These are phyloP conservation scores for Caenorhabditis brenneri DNA, from an alignment of 1,140 invertebrate species.

Conservation along the genomic window DNA sequence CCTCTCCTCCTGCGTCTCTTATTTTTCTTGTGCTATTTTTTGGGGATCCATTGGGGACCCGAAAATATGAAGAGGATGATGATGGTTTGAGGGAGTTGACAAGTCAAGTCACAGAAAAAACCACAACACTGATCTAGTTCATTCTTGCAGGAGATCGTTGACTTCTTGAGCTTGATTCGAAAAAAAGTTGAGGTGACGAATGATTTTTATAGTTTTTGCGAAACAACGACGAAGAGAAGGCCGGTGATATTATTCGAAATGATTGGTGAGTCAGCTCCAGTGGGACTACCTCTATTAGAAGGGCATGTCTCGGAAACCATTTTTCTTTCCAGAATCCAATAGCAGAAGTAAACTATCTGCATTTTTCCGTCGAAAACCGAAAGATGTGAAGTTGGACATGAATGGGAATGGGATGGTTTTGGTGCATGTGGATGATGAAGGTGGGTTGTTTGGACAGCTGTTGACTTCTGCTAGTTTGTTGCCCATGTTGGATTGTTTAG, in stretches of 20 bases:
- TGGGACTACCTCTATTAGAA: too few relatives aligned
- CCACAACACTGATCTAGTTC: not conserved
- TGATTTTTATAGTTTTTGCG: too few relatives aligned
- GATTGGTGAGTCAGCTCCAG: too few relatives aligned
- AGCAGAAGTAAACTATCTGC: not conserved
- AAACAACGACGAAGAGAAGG: too few relatives aligned
- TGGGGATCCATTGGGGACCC: not conserved
- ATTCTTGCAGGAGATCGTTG: not conserved
- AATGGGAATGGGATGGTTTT: not conserved
- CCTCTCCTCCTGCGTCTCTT: not conserved
- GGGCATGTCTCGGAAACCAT: not conserved
- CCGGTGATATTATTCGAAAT: too few relatives aligned
- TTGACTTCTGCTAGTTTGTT: too few relatives aligned
- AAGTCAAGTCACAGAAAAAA: not conserved
- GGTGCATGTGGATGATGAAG: not conserved
- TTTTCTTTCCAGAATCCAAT: not conserved
- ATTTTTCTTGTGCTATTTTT: not conserved
- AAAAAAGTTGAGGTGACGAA: not conserved
- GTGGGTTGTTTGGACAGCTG: too few relatives aligned
- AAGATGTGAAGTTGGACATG: not conserved
- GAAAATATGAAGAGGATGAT: not conserved
- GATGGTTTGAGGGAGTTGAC: not conserved
- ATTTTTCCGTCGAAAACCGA: slow-evolving; percentile 11
- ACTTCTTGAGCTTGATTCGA: not conserved
- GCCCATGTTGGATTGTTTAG: too few relatives aligned